Evolutionary conservation across 1,140 invertebrate species (phyloP).

Genomic region (Bombus picipes): DNA sequence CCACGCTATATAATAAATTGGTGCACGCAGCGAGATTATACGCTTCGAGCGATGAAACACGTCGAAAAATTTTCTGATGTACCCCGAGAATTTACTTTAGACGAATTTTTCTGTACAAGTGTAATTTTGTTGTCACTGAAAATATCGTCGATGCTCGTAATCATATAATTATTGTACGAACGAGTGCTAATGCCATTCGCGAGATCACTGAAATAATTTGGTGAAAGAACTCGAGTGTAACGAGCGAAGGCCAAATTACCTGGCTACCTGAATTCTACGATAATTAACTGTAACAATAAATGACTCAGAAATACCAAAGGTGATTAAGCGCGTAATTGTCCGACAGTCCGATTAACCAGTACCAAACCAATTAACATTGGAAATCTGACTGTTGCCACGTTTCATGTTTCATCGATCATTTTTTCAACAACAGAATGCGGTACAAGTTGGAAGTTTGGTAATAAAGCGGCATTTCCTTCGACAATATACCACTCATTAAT

Average conservation of each 20-base stretch:
- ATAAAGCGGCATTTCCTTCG: neutral
- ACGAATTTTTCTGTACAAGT: too few species aligned
- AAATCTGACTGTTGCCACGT: neutral
- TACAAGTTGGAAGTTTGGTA: slow-evolving; percentile 12
- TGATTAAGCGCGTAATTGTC: neutral
- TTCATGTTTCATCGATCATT: neutral
- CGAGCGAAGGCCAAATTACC: neutral
- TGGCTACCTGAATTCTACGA: neutral
- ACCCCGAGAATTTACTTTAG: too few species aligned
- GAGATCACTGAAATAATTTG: neutral
- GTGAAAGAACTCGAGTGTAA: neutral
- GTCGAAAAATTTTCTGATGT: neutral
- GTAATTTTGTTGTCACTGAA: too few species aligned
- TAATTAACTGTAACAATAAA: slow-evolving; percentile 1
- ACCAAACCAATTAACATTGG: neutral
- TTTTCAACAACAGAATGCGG: neutral
- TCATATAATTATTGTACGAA: neutral
- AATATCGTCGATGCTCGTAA: neutral
- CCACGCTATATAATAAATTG: slow-evolving; percentile 4
- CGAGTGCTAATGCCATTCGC: neutral
- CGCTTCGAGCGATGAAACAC: neutral
- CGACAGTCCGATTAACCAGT: neutral
- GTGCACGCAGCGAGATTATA: neutral
- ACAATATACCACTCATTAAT: neutral
- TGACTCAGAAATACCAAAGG: neutral